Conservation (phyloP, 2,797 vertebrate genomes). For the Salarias fasciatus region DNA sequence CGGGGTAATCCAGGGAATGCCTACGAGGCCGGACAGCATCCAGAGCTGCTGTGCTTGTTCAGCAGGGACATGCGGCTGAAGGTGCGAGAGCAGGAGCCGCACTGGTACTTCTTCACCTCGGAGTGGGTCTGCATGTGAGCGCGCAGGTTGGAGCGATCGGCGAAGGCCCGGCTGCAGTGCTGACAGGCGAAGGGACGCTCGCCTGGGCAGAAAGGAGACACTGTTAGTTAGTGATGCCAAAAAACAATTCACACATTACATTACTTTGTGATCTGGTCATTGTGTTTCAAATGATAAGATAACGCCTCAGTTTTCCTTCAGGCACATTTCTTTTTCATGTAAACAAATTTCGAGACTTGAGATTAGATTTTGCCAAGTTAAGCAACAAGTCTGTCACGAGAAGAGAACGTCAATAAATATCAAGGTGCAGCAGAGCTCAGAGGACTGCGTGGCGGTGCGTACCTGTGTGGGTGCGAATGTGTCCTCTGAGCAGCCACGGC, state of each 20-base stretch:
- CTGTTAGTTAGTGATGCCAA: slow-evolving; percentile 40
- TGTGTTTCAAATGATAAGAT: slow-evolving; percentile 50
- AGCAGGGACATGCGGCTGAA: slow-evolving; percentile 99
- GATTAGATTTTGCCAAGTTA: slow-evolving; percentile 47
- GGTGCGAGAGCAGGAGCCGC: slow-evolving; percentile 91
- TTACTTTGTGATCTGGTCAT: too few relatives aligned
- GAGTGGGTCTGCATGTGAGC: slow-evolving; percentile 99
- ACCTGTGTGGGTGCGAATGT: slow-evolving; percentile 98
- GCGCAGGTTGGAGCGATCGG: slow-evolving; percentile 96
- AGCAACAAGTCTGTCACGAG: slow-evolving; percentile 51
- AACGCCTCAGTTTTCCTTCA: slow-evolving; percentile 22
- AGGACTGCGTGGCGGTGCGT: slow-evolving; percentile 8
- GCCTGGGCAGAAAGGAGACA: slow-evolving; percentile 58
- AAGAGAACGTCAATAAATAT: slow-evolving; percentile 5
- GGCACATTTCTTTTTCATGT: slow-evolving; percentile 46
- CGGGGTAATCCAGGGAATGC: slow-evolving; percentile 30
- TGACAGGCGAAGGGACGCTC: slow-evolving; percentile 86
- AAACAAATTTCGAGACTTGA: slow-evolving; percentile 13
- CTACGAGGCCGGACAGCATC: slow-evolving; percentile 83
- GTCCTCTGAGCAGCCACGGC: slow-evolving; percentile 96
- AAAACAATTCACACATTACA: slow-evolving; percentile 14
- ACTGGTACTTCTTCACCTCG: slow-evolving; percentile 98
- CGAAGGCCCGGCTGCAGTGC: slow-evolving; percentile 95
- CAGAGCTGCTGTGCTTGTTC: slow-evolving; percentile 92
- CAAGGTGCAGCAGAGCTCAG: slow-evolving; percentile 16